These are phyloP conservation scores for Indri indri DNA, from an alignment of 2,113 vertebrate species.

Conservation along the genomic window DNA sequence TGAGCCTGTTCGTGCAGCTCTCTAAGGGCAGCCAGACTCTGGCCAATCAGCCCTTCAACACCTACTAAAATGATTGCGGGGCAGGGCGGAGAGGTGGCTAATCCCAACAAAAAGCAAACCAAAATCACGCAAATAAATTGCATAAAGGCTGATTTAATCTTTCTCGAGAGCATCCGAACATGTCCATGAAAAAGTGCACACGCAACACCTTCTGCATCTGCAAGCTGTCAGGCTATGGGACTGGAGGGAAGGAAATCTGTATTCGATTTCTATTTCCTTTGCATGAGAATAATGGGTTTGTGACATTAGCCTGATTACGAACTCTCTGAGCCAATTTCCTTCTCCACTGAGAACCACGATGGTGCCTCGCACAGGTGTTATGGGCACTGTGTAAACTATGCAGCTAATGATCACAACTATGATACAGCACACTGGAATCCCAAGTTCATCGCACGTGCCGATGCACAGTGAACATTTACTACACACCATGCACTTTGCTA, in stretches of 20 bases:
- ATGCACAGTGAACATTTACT: neutral
- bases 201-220: neutral
- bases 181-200: no score
- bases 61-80: no score
- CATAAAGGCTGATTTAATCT: neutral
- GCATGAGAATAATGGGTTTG: neutral
- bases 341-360: neutral
- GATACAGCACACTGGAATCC: no score
- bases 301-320: no score
- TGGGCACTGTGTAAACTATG: rapidly evolving
- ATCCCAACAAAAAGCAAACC: neutral
- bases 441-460: no score
- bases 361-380: rapidly evolving
- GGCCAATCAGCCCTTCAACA: rapidly evolving
- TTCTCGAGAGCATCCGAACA: neutral
- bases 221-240: neutral
- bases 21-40: neutral
- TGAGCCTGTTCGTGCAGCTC: rapidly evolving
- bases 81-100: no score
- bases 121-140: neutral
- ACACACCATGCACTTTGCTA: rapidly evolving
- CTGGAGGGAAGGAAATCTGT: neutral
- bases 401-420: rapidly evolving
- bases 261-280: neutral
- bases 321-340: neutral